Percentiles rank a stretch among this genome's conserved stretches.
phyloP scores from a whole-genome alignment of 2,113 vertebrate genomes.

The Urocolius indicus region DNA sequence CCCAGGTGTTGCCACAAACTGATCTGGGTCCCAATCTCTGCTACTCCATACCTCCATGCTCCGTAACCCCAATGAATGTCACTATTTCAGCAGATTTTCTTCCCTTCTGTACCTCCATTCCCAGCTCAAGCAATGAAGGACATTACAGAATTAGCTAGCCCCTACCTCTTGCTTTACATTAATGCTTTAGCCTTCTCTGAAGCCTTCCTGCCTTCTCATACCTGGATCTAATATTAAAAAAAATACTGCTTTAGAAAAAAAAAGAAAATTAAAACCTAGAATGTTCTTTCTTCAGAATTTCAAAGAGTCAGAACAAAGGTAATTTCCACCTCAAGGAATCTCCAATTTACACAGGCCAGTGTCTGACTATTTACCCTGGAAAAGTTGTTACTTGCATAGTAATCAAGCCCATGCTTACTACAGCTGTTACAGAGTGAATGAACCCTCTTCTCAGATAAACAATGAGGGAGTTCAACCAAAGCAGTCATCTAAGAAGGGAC shows the following conservation, averaged over 20 bases:
- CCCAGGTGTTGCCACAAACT: not conserved
- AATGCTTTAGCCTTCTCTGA: not conserved
- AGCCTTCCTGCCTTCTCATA: not conserved
- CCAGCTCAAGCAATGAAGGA: not conserved
- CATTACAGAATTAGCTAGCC: not conserved
- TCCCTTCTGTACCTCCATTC: not conserved
- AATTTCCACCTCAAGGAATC: constrained; percentile 4
- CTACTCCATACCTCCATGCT: not conserved
- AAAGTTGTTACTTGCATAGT: constrained; percentile 64
- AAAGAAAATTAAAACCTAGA: not conserved
- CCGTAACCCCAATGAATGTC: not conserved
- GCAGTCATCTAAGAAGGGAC: not conserved
- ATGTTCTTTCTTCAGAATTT: not conserved
- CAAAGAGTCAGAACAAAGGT: not conserved
- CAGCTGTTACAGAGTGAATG: constrained; percentile 60
- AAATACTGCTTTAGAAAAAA: not conserved
- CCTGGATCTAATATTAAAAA: fast-evolving
- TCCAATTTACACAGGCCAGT: not conserved
- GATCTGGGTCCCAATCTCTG: not conserved
- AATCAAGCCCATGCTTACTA: constrained; percentile 45
- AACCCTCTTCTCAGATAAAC: constrained; percentile 42
- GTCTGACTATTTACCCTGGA: constrained; percentile 48
- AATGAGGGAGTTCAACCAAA: not conserved
- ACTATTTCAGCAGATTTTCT: not conserved
- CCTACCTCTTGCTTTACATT: not conserved